These are phyloP conservation scores for Kryptolebias ocellatus DNA, from an alignment of 2,797 vertebrate species.

Conservation along the genomic window DNA sequence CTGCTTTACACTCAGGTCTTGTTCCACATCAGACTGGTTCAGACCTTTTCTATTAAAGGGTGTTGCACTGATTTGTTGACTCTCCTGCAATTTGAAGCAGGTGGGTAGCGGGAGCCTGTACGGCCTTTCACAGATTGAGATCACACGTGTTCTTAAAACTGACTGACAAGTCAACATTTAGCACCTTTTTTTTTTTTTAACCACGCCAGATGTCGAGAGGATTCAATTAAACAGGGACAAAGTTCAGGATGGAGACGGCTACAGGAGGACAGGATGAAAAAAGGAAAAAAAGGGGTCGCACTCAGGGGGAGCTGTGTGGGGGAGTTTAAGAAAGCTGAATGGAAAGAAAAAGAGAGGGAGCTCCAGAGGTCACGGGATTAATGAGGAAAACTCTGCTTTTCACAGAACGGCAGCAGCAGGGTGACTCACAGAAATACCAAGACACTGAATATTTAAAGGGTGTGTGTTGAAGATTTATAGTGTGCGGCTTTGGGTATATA, in stretches of 20 bases:
- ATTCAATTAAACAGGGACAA: slow-evolving; percentile 10
- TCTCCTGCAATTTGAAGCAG: slow-evolving; percentile 18
- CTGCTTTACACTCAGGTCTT: too few species aligned
- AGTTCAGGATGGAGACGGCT: background rate
- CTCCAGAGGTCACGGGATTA: slow-evolving; percentile 45
- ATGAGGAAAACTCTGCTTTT: slow-evolving; percentile 44
- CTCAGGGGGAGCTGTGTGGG: slow-evolving; percentile 1
- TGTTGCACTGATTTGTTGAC: slow-evolving; percentile 13
- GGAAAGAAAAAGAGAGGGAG: slow-evolving; percentile 22
- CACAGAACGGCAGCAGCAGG: slow-evolving; percentile 30
- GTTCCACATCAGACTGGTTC: too few species aligned
- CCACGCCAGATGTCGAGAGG: slow-evolving; percentile 47
- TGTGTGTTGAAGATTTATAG: slow-evolving; percentile 66
- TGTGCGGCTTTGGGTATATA: slow-evolving; percentile 61
- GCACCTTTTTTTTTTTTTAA: slow-evolving; percentile 27
- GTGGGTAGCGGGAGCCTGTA: slow-evolving; percentile 3
- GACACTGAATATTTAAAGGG: slow-evolving; percentile 64
- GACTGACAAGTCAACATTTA: slow-evolving; percentile 47
- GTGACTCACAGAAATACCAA: slow-evolving; percentile 69
- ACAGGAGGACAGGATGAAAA: background rate
- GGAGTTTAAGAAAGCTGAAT: slow-evolving; percentile 19
- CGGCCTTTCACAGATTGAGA: slow-evolving; percentile 32
- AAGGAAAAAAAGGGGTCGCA: slow-evolving; percentile 6
- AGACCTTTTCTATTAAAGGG: too few species aligned
- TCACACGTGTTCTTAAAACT: slow-evolving; percentile 61